Base-by-base conservation (phyloP, 1,140 invertebrate genomes). In the Asbolus verrucosus region DNA sequence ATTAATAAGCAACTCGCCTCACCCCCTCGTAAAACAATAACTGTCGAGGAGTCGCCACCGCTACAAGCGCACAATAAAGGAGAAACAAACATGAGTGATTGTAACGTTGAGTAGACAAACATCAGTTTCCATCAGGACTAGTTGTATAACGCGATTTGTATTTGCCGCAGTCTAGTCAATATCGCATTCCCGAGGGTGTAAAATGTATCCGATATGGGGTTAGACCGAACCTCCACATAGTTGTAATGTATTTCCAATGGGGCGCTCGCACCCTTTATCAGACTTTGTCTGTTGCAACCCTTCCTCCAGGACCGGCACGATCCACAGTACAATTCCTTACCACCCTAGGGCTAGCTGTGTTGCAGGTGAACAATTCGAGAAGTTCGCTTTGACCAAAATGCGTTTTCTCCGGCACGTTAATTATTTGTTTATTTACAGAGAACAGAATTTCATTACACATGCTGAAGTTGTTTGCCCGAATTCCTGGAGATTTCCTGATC, bases 161-260 rank as follows among this genome's bases (percentile, higher is more conserved):
- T 73, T 71, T 69, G 72, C 69, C 66, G 69, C 72, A 73, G 69
- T 71, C 65, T 70, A 73, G 72, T 71, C 72, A 73, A 73, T 70
- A 67, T 67, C 68, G 68, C 65, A 70, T 67, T 71, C 69, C 66
- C 65, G 13, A 66, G 69, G 69, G 72, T 65, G 69, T 43, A 71
- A 69, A 73, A 73, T 70, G 69, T 71, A 73, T 67, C 66, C 69
- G 72, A 69, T 69, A 69, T 66, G 36, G 72, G 69, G 72, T 65
- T 70, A 73, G 66, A 71, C 69, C 69, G 54, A 66, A 30, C 33
- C 46, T 67, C 65, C 65, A 69, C 60, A 69, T 63, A 73, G 38
- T 60, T 43, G 69, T 71, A 71, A 73, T 73, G 72, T 73, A 73
- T 71, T 73, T 73, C 66, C 72, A 71, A 73, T 73, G 70, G 65